Base-by-base conservation (phyloP, 2,797 vertebrate genomes). In the Hippocampus kuda region DNA sequence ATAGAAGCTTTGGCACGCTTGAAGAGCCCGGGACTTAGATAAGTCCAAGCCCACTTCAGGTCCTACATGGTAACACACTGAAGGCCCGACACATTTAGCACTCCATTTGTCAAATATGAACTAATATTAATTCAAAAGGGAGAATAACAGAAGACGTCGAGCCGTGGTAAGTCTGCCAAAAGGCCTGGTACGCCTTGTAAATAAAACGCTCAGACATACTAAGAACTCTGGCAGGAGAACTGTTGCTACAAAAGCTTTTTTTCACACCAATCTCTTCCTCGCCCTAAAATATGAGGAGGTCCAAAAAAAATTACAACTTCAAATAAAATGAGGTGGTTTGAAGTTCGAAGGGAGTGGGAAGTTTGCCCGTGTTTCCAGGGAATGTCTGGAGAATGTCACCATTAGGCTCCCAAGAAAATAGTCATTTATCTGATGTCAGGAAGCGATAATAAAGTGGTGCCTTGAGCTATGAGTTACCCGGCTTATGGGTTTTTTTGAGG, bases 21-120 rank as follows among this genome's bases (percentile, higher is more conserved):
- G 64, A 72, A 78, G 76, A 75, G 79, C 5, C 70, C 22, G 13
- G 78, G 76, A 70, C 76, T 80, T 72, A 79, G 76, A 83, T 81
- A 82, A 81, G 75, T 69, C 78, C 67, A 81, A 80, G 74, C 68
- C 78, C 66, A 79, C 75, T 72, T 75, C 75, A 77, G 65, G 76
- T 75, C 67, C 53, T 54, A 74, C 73, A 76, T 67, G 75, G 80
- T 75, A 75, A 81, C 82, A 38, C 53, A 60, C 76, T 82, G 76
- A 71, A 79, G 44, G 8, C 72, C 70, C 72, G 42, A 72, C 46
- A 83, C 80, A 68, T 72, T 79, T 71, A 79, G 73, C 68, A 10
- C 69, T 16, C 20, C 65, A 74, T 79, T 77, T 75, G 46, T 75
- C 75, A 74, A 76, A 78, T 61, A 67, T 65, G 54, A 70, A 72